Evolutionary conservation across 1,140 invertebrate genomes (phyloP), one percentile per base, ranked within the genome.

Genomic region (Polypedilum vanderplanki): DNA sequence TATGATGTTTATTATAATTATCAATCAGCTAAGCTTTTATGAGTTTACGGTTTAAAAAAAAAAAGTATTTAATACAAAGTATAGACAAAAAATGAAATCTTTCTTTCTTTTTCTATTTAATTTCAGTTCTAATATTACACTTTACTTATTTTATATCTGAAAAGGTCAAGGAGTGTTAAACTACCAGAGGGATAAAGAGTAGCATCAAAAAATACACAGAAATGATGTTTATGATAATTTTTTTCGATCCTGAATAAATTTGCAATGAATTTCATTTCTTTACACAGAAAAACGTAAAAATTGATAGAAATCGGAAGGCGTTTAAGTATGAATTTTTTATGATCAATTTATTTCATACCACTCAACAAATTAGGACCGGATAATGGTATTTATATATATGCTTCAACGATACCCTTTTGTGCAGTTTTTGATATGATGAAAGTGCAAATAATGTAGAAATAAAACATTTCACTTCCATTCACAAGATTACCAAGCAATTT

Each of bases 191-290:
- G 24, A 33, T 33, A 5, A 33, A 33, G 24, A 33, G 5, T 5
- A 33, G 24, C 24, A 33, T 1, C 24, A 33, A 33, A 33, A 33
- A 33, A 5, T 33, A 33, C 24, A 33, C 24, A 33, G 46, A 12
- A 57, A 57, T n/a, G 46, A 57, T 57, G 46, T 57, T 57, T 57
- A 57, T 57, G 46, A 57, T 57, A 57, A 57, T 57, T 57, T 57
- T n/a, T 57, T n/a, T 9, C n/a, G 46, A 57, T 57, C 46, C 46
- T 57, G 46, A 57, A 57, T 57, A 57, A 57, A 57, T 57, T 57
- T 57, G 46, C 46, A 57, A 57, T 57, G 12, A 57, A 57, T 57
- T 57, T 57, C 12, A 57, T n/a, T 33, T 33, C 24, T 33, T 33
- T 33, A 33, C 24, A 33, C 2, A 33, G 24, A 1, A 33, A 33